phyloP scores from a whole-genome alignment of 2,797 vertebrate genomes.

The Rhinophrynus dorsalis region DNA sequence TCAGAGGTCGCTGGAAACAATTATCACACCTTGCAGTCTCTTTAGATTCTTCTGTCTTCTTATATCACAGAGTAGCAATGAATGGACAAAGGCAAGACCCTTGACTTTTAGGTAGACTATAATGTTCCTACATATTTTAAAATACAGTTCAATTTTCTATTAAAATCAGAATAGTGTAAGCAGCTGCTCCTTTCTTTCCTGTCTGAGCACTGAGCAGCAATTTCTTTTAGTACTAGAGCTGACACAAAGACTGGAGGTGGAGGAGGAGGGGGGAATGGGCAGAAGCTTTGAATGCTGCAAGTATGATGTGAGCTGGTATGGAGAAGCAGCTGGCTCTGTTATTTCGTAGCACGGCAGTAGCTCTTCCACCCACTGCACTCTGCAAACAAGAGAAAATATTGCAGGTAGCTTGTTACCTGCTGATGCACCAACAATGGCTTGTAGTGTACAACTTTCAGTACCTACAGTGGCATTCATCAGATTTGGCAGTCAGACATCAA shows the following conservation, averaged over 20 bases:
- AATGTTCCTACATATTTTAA: neutral
- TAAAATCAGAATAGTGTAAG: too few relatives aligned
- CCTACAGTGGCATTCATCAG: too few relatives aligned
- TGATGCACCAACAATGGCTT: neutral
- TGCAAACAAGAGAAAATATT: neutral
- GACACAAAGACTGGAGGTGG: slow-evolving; percentile 32
- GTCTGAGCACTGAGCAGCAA: slow-evolving; percentile 22
- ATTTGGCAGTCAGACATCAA: too few relatives aligned
- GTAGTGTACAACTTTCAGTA: neutral
- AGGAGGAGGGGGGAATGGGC: slow-evolving; percentile 7
- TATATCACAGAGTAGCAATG: neutral
- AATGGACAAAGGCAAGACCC: neutral
- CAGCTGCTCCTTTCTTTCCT: slow-evolving; percentile 16
- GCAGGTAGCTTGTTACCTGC: neutral
- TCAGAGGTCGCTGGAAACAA: slow-evolving; percentile 31
- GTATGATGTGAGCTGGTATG: slow-evolving; percentile 1
- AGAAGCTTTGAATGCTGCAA: slow-evolving; percentile 1
- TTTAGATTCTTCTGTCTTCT: slow-evolving; percentile 8
- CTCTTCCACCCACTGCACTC: neutral
- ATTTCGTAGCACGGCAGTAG: slow-evolving; percentile 3
- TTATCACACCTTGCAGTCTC: slow-evolving; percentile 39
- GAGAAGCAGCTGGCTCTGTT: slow-evolving; percentile 23
- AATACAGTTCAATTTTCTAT: neutral
- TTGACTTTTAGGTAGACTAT: neutral
- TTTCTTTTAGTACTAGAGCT: slow-evolving; percentile 19